phyloP scores from a whole-genome alignment of 2,888 invertebrate genomes.

The Druceiella hillmani region DNA sequence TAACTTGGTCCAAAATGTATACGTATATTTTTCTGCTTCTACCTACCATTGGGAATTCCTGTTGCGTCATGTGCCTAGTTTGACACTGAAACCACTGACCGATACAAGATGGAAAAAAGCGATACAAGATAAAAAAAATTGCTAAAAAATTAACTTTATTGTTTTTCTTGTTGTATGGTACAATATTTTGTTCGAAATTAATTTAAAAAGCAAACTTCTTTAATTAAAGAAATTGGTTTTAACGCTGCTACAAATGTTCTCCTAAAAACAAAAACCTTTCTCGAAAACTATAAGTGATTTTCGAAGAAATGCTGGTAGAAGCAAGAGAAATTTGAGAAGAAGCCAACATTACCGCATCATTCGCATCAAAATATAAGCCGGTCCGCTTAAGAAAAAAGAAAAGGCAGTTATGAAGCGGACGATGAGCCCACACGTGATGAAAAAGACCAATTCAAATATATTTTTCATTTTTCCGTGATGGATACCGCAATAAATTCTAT shows the following conservation, averaged over 20 bases:
- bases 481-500: too few species aligned
- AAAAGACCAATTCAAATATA: constrained; percentile 11
- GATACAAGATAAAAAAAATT: constrained; percentile 14
- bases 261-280: constrained; percentile 11
- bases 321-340: constrained; percentile 15
- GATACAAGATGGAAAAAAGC: constrained; percentile 11
- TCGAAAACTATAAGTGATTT: constrained; percentile 10
- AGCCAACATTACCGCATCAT: constrained; percentile 12
- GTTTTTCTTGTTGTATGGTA: too few species aligned
- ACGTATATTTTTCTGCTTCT: too few species aligned
- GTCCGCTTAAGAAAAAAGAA: constrained; percentile 10
- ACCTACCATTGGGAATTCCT: too few species aligned
- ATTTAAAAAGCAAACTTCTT: constrained; percentile 11
- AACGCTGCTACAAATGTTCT: constrained; percentile 11
- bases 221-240: constrained; percentile 13
- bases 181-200: too few species aligned
- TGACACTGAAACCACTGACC: constrained; percentile 15
- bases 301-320: constrained; percentile 13
- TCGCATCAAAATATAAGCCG: constrained; percentile 10
- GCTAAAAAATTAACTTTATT: constrained; percentile 16
- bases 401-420: too few species aligned
- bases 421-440: too few species aligned
- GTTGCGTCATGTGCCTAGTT: constrained; percentile 10
- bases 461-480: constrained; percentile 15
- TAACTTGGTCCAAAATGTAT: too few species aligned